Percentiles rank a stretch among this genome's conserved stretches.
phyloP scores from a whole-genome alignment of 2,797 vertebrate genomes.

The Lepilemur septentrionalis region DNA sequence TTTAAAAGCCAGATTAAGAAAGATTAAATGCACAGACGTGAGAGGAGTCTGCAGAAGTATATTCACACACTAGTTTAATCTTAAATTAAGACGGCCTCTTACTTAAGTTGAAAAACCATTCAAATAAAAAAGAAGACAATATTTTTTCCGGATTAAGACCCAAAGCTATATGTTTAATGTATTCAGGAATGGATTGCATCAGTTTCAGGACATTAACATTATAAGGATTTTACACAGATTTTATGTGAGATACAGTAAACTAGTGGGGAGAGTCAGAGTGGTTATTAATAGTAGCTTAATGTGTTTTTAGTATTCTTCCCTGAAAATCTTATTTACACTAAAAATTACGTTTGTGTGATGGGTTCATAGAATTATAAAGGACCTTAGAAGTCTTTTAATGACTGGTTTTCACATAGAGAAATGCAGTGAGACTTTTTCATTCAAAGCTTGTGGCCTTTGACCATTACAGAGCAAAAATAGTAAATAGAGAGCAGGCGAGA shows the following conservation, averaged over 20 bases:
- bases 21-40: not conserved
- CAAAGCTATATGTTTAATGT: not conserved
- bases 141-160: not conserved
- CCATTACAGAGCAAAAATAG: not conserved
- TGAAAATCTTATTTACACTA: not conserved
- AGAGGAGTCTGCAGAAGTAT: fast-evolving
- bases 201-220: not conserved
- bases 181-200: not conserved
- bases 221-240: not conserved
- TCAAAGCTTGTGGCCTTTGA: not conserved
- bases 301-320: not conserved
- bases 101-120: not conserved
- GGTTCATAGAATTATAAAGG: not conserved
- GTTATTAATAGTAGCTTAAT: not conserved
- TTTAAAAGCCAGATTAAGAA: not conserved
- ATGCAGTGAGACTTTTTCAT: not conserved
- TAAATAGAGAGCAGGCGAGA: not conserved
- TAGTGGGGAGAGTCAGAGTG: not conserved
- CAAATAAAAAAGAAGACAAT: not conserved
- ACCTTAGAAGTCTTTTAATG: not conserved
- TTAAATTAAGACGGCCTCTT: not conserved
- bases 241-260: not conserved
- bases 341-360: not conserved
- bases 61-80: not conserved
- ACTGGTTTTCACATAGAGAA: not conserved